These are phyloP conservation scores for Nyctibius grandis DNA, from an alignment of 2,797 vertebrate genomes.

Conservation along the genomic window DNA sequence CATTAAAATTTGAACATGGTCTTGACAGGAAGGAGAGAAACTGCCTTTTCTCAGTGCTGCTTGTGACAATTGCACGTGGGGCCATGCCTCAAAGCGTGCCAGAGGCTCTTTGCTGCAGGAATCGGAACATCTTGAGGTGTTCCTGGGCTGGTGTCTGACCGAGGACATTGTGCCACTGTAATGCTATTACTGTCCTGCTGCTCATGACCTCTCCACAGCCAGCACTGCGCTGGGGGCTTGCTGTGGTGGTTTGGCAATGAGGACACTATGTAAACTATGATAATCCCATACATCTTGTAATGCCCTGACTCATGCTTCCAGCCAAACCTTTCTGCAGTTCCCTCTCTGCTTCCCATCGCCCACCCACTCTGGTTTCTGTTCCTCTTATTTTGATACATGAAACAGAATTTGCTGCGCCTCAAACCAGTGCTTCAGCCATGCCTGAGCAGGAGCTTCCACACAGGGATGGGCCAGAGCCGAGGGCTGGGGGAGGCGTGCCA, in stretches of 20 bases:
- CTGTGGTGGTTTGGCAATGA: background rate
- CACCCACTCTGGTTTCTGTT: background rate
- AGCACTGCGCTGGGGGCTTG: fast-evolving
- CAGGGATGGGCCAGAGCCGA: fast-evolving
- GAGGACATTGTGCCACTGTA: background rate
- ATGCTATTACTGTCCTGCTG: background rate
- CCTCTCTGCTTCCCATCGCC: background rate
- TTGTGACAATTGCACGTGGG: fast-evolving
- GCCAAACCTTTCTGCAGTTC: background rate
- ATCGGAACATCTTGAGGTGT: fast-evolving
- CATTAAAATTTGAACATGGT: background rate
- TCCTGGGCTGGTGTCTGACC: background rate
- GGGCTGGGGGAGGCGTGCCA: background rate
- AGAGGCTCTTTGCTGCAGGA: background rate
- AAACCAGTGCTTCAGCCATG: background rate
- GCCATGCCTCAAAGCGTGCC: fast-evolving
- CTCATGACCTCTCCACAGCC: background rate
- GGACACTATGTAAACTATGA: constrained; percentile 34
- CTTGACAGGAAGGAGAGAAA: background rate
- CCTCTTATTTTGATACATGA: background rate
- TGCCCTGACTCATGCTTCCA: background rate
- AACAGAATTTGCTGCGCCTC: background rate
- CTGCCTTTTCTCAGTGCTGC: background rate
- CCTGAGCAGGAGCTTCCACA: background rate
- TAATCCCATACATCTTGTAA: background rate